A percentile compares a stretch with the other conserved stretches of the same genome.
These are phyloP conservation scores for Halesus radiatus DNA, from an alignment of 1,140 invertebrate genomes.

Conservation along the genomic window DNA sequence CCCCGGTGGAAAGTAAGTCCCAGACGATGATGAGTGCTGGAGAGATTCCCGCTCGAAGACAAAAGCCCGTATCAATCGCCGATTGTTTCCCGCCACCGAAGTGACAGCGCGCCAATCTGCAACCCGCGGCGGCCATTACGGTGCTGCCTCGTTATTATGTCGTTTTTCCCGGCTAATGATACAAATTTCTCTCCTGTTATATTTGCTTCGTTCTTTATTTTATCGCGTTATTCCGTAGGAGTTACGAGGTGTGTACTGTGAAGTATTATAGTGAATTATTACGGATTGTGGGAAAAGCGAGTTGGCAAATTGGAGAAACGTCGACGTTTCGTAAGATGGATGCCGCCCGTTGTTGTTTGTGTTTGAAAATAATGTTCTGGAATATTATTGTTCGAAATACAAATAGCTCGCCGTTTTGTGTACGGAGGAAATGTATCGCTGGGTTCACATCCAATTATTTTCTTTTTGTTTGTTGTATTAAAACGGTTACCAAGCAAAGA, in stretches of 20 bases:
- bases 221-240: not conserved
- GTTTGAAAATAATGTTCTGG: not conserved
- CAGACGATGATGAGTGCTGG: not conserved
- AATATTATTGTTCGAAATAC: constrained; percentile 24
- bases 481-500: not conserved
- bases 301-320: constrained; percentile 25
- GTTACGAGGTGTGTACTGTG: not conserved
- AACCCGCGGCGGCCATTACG: constrained; percentile 15
- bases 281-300: not conserved
- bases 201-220: not conserved
- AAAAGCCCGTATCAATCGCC: constrained; percentile 2
- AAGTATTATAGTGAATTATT: not conserved
- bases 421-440: not conserved
- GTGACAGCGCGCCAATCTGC: not conserved
- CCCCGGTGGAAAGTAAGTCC: not conserved
- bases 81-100: constrained; percentile 3
- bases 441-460: constrained; percentile 1
- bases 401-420: not conserved
- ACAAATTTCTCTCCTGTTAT: constrained; percentile 20
- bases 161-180: constrained; percentile 20
- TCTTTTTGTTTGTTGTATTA: not conserved
- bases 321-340: constrained; percentile 1
- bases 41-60: not conserved
- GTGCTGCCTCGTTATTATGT: constrained; percentile 9
- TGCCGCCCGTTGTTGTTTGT: constrained; percentile 4